Evolutionary conservation across 2,888 invertebrate species (phyloP), one percentile per base, ranked within the genome.

Genomic region (Salticus scenicus): DNA sequence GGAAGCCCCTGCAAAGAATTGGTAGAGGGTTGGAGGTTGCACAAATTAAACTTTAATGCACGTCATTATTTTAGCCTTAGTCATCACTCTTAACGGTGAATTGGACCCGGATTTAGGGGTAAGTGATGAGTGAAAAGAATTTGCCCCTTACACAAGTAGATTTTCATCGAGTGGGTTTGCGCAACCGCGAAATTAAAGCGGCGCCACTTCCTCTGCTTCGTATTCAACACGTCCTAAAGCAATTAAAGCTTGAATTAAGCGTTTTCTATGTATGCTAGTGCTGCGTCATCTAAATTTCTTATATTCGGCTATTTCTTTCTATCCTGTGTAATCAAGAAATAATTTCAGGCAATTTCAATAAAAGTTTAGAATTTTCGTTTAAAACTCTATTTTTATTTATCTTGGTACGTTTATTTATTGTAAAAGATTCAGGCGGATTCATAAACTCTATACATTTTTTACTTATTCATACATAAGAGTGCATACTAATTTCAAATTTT

Each of bases 61-160:
- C 42, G 74, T 79, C 84, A 85, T 85, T 85, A 85, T 85, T 85
- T 85, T 79, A 79, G 73, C 63, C 84, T 85, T 73, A 85, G 84
- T 85, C 84, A 85, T 85, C 84, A 70, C 74, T 85, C 73, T 85
- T 78, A 73, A 77, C 84, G 78, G 67, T 85, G 84, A 57, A 70
- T 69, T 85, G 74, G 78, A 17, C 76, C 66, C 41, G 30, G 64
- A 31, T 70, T 63, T 28, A 63, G 67, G 72, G 33, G 28, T 24
- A 41, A 67, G 69, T 31, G 31, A 81, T 57, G 82, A 42, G 64
- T 66, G 77, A 73, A 73, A 78, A 70, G 84, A 85, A 79, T 85
- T 85, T 74, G 64, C 47, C 33, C 74, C 42, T 12, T 17, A 24
- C 31, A 77, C 67, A 42, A 57, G 41, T 67, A 27, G 51, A 42